These are phyloP conservation scores for Metopia argyrocephala DNA, from an alignment of 2,888 invertebrate species.

Conservation along the genomic window DNA sequence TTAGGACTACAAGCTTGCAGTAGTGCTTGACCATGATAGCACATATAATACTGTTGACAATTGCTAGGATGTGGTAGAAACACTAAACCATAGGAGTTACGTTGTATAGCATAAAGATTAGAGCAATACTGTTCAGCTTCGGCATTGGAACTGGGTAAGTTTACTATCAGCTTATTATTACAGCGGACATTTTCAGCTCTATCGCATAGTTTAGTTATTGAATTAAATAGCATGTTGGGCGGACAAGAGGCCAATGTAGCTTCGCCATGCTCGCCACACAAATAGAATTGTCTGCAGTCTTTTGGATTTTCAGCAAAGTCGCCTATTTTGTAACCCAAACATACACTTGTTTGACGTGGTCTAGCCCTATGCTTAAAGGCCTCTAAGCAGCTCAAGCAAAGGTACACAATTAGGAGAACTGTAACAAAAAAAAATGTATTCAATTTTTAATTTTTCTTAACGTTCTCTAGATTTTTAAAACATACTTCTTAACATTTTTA, in stretches of 20 bases:
- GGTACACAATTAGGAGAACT: background rate
- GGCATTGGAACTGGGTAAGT: background rate
- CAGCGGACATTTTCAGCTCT: conserved; percentile 71
- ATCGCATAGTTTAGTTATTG: conserved; percentile 74
- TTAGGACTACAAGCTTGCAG: conserved; percentile 72
- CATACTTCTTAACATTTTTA: background rate
- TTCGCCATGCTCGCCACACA: conserved; percentile 71
- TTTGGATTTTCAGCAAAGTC: conserved; percentile 72
- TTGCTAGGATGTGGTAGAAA: conserved; percentile 72
- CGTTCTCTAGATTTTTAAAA: background rate
- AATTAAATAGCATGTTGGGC: conserved; percentile 75
- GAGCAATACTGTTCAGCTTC: conserved; percentile 29
- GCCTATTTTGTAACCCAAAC: conserved; percentile 70
- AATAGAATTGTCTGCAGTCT: conserved; percentile 73
- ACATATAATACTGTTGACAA: conserved; percentile 75
- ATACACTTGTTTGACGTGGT: conserved; percentile 54
- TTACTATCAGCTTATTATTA: background rate
- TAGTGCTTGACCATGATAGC: conserved; percentile 75
- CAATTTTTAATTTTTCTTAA: background rate
- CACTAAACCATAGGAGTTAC: conserved; percentile 58
- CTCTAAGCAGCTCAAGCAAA: background rate
- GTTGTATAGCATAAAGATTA: conserved; percentile 14
- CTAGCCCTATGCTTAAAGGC: background rate
- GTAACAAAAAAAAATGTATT: background rate
- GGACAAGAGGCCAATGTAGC: conserved; percentile 74